Conservation (phyloP, 2,888 invertebrate species). For the Pachydiplax longipennis region DNA sequence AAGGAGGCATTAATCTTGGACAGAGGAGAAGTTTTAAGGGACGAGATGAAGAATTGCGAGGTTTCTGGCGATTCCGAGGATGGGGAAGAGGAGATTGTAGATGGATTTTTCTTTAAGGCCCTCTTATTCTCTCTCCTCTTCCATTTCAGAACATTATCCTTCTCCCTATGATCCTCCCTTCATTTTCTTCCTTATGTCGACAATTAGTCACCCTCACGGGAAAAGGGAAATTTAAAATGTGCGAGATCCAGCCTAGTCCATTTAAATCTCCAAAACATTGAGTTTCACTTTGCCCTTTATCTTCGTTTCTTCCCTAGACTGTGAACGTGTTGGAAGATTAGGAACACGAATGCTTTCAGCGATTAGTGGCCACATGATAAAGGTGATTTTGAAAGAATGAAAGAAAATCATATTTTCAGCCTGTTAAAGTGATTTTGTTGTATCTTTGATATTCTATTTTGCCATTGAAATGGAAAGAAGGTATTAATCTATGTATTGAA, state of each 20-base stretch:
- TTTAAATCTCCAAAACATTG: background rate
- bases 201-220: background rate
- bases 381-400: too few species aligned
- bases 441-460: too few species aligned
- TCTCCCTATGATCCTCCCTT: background rate
- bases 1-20: background rate
- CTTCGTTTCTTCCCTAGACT: background rate
- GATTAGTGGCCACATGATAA: too few species aligned
- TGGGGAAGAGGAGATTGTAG: background rate
- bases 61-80: background rate
- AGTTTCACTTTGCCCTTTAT: too few species aligned
- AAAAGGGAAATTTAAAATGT: background rate
- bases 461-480: too few species aligned
- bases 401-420: too few species aligned
- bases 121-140: background rate
- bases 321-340: too few species aligned
- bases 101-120: background rate
- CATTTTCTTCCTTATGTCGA: background rate
- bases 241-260: background rate
- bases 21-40: background rate
- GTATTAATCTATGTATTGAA: too few species aligned
- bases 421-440: too few species aligned
- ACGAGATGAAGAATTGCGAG: background rate
- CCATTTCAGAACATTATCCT: background rate
- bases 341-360: too few species aligned